phyloP scores from a whole-genome alignment of 2,113 vertebrate species.

The Machaerirhynchus nigripectus region DNA sequence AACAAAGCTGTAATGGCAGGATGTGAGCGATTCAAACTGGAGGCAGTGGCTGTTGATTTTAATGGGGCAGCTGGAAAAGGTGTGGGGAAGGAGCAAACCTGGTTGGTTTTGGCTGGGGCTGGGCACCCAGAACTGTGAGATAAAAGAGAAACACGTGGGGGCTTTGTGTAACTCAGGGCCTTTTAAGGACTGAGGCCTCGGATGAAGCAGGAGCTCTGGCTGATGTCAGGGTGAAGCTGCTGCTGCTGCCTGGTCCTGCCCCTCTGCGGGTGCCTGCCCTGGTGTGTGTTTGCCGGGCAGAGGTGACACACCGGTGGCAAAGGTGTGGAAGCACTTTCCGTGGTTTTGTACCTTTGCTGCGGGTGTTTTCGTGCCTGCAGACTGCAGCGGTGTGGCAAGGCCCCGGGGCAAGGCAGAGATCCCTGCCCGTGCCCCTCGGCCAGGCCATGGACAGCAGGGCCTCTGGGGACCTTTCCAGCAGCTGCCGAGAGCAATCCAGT shows the following conservation, averaged over 20 bases:
- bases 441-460: background rate
- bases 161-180: background rate
- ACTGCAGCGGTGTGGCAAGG: background rate
- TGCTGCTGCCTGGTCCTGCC: background rate
- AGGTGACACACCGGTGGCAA: background rate
- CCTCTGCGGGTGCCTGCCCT: background rate
- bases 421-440: background rate
- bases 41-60: background rate
- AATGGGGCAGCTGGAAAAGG: background rate
- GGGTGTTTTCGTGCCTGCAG: background rate
- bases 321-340: background rate
- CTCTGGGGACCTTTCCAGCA: background rate
- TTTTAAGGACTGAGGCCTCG: rapidly evolving
- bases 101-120: background rate
- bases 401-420: background rate
- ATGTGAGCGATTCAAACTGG: background rate
- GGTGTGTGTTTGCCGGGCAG: background rate
- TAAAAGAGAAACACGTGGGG: rapidly evolving
- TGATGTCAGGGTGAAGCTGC: background rate
- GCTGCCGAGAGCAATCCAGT: background rate
- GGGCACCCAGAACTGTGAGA: background rate
- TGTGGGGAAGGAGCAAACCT: background rate
- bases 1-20: conserved; percentile 34
- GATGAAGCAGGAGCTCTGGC: background rate
- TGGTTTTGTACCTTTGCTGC: background rate